Percentiles rank a stretch among this genome's conserved stretches.
These are phyloP conservation scores for Plebejus anna DNA, from an alignment of 2,888 invertebrate species.

Conservation along the genomic window DNA sequence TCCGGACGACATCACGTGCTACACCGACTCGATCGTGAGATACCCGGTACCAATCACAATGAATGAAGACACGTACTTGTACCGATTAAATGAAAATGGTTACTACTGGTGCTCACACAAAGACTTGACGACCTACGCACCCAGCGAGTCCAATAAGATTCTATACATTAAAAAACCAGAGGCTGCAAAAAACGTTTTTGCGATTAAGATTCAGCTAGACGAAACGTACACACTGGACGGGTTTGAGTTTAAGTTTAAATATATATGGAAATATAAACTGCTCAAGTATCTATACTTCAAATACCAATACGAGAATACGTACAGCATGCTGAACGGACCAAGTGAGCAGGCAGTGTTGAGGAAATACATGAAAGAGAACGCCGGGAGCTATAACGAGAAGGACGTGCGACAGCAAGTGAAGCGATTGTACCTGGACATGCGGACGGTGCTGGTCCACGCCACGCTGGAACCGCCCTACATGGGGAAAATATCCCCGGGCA, in stretches of 20 bases:
- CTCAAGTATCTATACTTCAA: slow-evolving; percentile 58
- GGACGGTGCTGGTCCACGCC: slow-evolving; percentile 55
- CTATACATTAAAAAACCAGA: slow-evolving; percentile 56
- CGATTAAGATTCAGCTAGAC: slow-evolving; percentile 51
- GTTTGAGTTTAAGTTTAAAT: slow-evolving; percentile 34
- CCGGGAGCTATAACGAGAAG: slow-evolving; percentile 32
- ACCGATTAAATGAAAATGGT: slow-evolving; percentile 55
- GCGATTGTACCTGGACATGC: slow-evolving; percentile 55
- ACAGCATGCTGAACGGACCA: slow-evolving; percentile 40
- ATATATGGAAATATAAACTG: slow-evolving; percentile 52
- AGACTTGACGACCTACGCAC: slow-evolving; percentile 50
- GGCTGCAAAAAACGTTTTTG: slow-evolving; percentile 51
- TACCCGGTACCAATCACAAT: slow-evolving; percentile 51
- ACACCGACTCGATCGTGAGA: slow-evolving; percentile 59
- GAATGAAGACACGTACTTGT: slow-evolving; percentile 37
- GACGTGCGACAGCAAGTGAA: slow-evolving; percentile 47
- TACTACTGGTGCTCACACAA: slow-evolving; percentile 68
- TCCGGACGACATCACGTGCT: slow-evolving; percentile 55
- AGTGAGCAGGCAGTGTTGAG: slow-evolving; percentile 45
- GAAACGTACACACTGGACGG: slow-evolving; percentile 41
- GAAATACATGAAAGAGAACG: background rate
- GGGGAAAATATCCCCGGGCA: slow-evolving; percentile 53
- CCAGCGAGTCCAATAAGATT: slow-evolving; percentile 55
- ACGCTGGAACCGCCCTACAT: slow-evolving; percentile 51
- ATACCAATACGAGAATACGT: slow-evolving; percentile 51